phyloP scores from a whole-genome alignment of 1,140 invertebrate species.

The Cardiocondyla obscurior region DNA sequence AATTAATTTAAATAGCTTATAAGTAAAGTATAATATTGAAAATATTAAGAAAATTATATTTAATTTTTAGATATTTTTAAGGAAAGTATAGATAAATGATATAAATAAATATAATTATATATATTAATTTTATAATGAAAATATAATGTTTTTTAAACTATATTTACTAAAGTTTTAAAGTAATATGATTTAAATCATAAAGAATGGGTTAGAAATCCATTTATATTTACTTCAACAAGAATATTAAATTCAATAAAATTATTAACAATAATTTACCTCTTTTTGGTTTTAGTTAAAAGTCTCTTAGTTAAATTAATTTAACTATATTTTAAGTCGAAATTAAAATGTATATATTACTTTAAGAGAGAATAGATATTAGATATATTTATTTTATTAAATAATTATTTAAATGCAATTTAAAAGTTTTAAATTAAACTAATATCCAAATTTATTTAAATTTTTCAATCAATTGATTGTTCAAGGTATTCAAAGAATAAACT shows the following conservation, averaged over 20 bases:
- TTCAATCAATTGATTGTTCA: neutral
- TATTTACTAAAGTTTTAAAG: neutral
- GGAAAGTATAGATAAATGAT: no score
- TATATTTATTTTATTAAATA: no score
- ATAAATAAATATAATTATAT: no score
- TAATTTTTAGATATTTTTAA: no score
- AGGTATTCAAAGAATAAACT: neutral
- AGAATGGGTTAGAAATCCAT: neutral
- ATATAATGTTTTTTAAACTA: no score
- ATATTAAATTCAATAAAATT: neutral
- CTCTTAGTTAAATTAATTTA: neutral
- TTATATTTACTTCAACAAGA: neutral
- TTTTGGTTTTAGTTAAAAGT: neutral
- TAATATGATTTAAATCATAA: neutral
- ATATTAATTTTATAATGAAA: no score
- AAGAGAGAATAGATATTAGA: neutral
- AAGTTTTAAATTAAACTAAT: slow-evolving; percentile 15
- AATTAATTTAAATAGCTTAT: slow-evolving; percentile 68
- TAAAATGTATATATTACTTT: neutral
- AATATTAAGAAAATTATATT: slow-evolving; percentile 78
- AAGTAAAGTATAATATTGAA: slow-evolving; percentile 85
- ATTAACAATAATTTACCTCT: neutral
- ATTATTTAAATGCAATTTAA: slow-evolving; percentile 19
- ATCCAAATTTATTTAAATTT: neutral
- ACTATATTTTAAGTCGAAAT: neutral